Evolutionary conservation across 2,888 invertebrate species (phyloP), one percentile per base, ranked within the genome.

Genomic region (Patella depressa): DNA sequence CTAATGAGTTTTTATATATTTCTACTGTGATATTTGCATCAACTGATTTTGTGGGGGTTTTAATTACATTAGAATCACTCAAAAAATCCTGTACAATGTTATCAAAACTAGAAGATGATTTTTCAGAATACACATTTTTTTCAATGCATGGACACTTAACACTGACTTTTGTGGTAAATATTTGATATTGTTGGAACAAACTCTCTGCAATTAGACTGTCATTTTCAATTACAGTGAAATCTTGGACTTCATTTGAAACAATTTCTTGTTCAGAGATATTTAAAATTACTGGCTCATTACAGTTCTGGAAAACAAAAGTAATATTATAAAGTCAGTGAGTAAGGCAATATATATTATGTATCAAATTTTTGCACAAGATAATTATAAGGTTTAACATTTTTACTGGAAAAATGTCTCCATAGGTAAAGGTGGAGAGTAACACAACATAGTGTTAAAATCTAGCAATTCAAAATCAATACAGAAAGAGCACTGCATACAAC

Each of bases 131-230:
- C 11, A 14, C 12, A 24, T 65, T 24, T 65, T 65, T 65, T 11
- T 65, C 65, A 65, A 65, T 65, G 65, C 19, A 65, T 24, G 65
- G 65, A 15, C 19, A 65, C 24, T 65, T 65, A 65, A 65, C 65
- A 65, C 65, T 65, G 9, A 65, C 24, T 65, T 24, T 65, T 24
- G 19, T 65, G 14, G 12, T 65, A 24, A 65, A 65, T 12, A 24
- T 65, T 65, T 65, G 19, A 45, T 45, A 45, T 45, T 45, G 45
- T 9, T 45, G 45, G 45, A 45, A 45, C 14, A 65, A 65, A 65
- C 65, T 65, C 5, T 14, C 12, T 24, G 65, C 24, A 24, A 24
- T 24, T 19, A 65, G 65, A 19, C 24, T 24, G 19, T 19, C 11
- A 65, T 65, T 65, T 19, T 65, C 65, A 19, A 24, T 24, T 24